Evolutionary conservation across 2,113 vertebrate species (phyloP).

Genomic region (Lepidothrix coronata): DNA sequence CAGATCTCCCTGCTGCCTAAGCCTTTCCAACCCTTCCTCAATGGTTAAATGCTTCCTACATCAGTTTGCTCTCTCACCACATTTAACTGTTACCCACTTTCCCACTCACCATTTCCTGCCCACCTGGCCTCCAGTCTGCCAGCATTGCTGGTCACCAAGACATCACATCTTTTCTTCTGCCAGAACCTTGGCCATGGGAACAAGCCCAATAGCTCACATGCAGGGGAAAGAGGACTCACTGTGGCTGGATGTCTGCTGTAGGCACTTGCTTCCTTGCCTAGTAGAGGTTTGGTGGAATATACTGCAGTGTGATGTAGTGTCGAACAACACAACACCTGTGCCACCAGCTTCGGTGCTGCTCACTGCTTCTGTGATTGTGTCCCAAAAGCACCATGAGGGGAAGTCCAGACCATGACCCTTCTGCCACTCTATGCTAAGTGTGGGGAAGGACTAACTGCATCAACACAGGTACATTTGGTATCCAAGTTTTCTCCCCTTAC

Average conservation of each 20-base stretch:
- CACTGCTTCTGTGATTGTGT: not conserved
- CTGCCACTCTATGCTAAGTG: not conserved
- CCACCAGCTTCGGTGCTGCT: not conserved
- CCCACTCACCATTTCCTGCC: accelerated
- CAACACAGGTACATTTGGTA: not conserved
- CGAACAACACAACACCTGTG: not conserved
- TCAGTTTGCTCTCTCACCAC: not conserved
- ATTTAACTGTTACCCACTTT: not conserved
- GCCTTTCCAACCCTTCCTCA: not conserved
- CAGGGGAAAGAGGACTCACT: too few relatives aligned
- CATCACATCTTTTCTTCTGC: not conserved
- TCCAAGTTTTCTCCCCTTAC: not conserved
- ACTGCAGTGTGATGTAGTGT: not conserved
- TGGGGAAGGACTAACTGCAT: not conserved
- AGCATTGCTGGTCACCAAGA: not conserved
- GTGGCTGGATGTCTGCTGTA: not conserved
- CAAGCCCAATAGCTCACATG: not conserved
- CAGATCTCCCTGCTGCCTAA: not conserved
- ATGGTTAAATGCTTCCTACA: not conserved
- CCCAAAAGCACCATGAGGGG: not conserved
- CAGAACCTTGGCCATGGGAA: not conserved
- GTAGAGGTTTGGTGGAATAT: not conserved
- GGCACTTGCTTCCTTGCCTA: not conserved
- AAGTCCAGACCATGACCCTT: not conserved
- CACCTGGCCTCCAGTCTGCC: not conserved